phyloP scores from a whole-genome alignment of 2,797 vertebrate genomes.

The Danio aesculapii region DNA sequence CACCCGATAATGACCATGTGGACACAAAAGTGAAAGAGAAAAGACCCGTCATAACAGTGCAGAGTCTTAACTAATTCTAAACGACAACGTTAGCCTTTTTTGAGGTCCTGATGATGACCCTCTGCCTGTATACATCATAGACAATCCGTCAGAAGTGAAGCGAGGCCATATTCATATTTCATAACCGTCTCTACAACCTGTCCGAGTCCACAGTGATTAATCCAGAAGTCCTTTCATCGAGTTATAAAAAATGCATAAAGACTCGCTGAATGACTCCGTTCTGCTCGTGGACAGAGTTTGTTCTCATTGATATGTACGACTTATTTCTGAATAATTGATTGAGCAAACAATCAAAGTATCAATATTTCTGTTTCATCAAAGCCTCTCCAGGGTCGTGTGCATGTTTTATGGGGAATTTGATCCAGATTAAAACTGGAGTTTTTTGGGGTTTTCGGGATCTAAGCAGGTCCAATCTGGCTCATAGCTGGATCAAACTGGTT shows the following conservation, averaged over 20 bases:
- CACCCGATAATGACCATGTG: neutral
- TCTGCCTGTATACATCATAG: slow-evolving; percentile 38
- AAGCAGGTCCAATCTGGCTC: neutral
- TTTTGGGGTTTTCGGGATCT: neutral
- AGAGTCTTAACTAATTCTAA: slow-evolving; percentile 31
- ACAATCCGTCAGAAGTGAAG: slow-evolving; percentile 40
- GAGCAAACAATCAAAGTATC: slow-evolving; percentile 10
- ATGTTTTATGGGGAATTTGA: neutral
- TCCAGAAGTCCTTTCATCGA: slow-evolving; percentile 57
- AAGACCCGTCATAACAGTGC: slow-evolving; percentile 25
- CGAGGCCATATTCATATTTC: slow-evolving; percentile 56
- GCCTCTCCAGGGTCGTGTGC: neutral
- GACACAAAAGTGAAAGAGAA: slow-evolving; percentile 20
- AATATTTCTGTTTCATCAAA: neutral
- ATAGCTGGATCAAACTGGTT: neutral
- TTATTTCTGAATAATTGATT: slow-evolving; percentile 1
- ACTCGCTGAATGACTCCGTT: slow-evolving; percentile 49
- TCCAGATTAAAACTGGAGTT: neutral
- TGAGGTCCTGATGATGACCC: slow-evolving; percentile 25
- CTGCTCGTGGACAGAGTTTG: slow-evolving; percentile 45
- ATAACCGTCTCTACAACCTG: slow-evolving; percentile 52
- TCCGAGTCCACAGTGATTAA: slow-evolving; percentile 60
- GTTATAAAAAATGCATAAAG: slow-evolving; percentile 61
- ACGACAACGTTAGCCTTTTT: slow-evolving; percentile 18
- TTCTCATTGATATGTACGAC: slow-evolving; percentile 17